Conservation (phyloP, 2,888 invertebrate species). For the Cephus runcator region DNA sequence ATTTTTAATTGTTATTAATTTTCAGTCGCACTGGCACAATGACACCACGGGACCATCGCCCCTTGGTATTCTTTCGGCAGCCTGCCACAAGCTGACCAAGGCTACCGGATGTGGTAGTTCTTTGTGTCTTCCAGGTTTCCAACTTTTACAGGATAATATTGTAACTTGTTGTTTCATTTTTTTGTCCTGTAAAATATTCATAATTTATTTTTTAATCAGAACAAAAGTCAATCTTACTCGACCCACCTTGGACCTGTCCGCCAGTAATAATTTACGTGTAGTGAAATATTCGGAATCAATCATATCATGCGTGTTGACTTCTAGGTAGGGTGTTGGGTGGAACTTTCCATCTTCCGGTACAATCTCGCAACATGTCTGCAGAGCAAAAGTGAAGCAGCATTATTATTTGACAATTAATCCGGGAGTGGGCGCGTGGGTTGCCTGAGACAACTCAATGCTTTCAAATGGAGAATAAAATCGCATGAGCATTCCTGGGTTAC, state of each 20-base stretch:
- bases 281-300: constrained; percentile 30
- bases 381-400: constrained; percentile 2
- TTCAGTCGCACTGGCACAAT: constrained; percentile 62
- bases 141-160: constrained; percentile 43
- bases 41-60: constrained; percentile 55
- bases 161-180: constrained; percentile 28
- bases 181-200: constrained; percentile 24
- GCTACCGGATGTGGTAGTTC: constrained; percentile 46
- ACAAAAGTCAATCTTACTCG: no score
- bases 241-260: constrained; percentile 41
- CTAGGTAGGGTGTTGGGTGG: constrained; percentile 44
- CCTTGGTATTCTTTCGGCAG: constrained; percentile 52
- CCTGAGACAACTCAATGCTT: no score
- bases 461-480: no score
- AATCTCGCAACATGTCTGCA: constrained; percentile 49
- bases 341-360: constrained; percentile 41
- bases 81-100: constrained; percentile 59
- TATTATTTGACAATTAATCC: neutral
- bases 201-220: no score
- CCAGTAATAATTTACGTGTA: constrained; percentile 33
- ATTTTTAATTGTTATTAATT: neutral
- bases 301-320: constrained; percentile 31
- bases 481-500: no score
- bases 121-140: constrained; percentile 45
- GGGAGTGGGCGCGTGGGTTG: no score